Evolutionary conservation across 2,113 vertebrate species (phyloP).

Genomic region (Pomatostomus ruficeps): DNA sequence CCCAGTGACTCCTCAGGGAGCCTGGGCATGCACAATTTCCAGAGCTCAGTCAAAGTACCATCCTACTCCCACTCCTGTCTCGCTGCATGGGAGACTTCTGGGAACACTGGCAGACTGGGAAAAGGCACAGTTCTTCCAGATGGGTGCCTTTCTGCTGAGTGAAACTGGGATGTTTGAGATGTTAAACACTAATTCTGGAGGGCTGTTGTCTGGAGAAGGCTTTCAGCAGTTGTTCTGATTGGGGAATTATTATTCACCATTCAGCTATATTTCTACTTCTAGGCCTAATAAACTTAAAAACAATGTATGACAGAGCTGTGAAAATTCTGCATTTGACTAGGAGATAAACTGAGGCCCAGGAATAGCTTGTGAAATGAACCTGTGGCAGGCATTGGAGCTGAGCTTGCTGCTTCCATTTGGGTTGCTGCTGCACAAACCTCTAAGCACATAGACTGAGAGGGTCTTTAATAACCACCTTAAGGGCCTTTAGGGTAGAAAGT

Average conservation of each 20-base stretch:
- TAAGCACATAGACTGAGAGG: not conserved
- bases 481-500: not conserved
- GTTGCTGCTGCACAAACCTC: not conserved
- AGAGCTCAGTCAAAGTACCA: not conserved
- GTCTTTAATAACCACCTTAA: not conserved
- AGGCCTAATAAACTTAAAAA: not conserved
- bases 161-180: not conserved
- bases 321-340: not conserved
- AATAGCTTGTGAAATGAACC: not conserved
- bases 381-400: not conserved
- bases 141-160: not conserved
- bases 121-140: not conserved
- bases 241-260: not conserved
- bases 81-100: not conserved
- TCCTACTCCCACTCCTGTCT: fast-evolving
- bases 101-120: not conserved
- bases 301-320: not conserved
- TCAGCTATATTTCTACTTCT: not conserved
- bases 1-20: not conserved
- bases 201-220: not conserved
- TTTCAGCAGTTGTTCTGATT: not conserved
- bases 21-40: not conserved
- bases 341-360: not conserved
- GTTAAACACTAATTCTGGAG: not conserved
- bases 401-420: not conserved